These are phyloP conservation scores for Sylvia atricapilla DNA, from an alignment of 2,113 vertebrate genomes.

Conservation along the genomic window DNA sequence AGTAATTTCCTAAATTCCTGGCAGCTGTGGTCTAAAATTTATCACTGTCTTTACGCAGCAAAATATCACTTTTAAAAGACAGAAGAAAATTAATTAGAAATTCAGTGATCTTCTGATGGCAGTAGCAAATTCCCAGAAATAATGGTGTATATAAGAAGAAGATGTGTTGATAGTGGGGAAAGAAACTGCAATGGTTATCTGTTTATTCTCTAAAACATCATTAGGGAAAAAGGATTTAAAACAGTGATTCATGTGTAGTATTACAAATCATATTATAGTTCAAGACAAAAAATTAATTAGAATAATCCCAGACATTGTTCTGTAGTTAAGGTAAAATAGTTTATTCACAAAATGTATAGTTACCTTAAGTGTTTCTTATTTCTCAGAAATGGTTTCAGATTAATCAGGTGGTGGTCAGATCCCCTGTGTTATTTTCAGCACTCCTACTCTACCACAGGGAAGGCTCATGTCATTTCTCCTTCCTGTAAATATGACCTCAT, in stretches of 20 bases:
- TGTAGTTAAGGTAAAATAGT: background rate
- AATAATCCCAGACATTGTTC: background rate
- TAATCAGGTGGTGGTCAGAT: background rate
- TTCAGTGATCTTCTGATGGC: background rate
- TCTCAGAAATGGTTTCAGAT: background rate
- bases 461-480: background rate
- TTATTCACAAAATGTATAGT: background rate
- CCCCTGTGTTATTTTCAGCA: background rate
- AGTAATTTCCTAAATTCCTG: conserved; percentile 34
- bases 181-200: background rate
- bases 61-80: conserved; percentile 10
- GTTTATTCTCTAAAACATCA: background rate
- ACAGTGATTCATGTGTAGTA: background rate
- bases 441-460: fast-evolving
- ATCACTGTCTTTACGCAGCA: conserved; percentile 20
- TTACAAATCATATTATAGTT: background rate
- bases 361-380: background rate
- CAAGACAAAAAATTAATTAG: background rate
- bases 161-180: background rate
- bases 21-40: conserved; percentile 26
- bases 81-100: conserved; percentile 43
- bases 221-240: background rate
- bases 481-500: background rate
- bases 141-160: background rate
- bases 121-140: background rate